Evolutionary conservation across 1,140 invertebrate species (phyloP), one percentile per base, ranked within the genome.

Genomic region (Dendroctonus ponderosae): DNA sequence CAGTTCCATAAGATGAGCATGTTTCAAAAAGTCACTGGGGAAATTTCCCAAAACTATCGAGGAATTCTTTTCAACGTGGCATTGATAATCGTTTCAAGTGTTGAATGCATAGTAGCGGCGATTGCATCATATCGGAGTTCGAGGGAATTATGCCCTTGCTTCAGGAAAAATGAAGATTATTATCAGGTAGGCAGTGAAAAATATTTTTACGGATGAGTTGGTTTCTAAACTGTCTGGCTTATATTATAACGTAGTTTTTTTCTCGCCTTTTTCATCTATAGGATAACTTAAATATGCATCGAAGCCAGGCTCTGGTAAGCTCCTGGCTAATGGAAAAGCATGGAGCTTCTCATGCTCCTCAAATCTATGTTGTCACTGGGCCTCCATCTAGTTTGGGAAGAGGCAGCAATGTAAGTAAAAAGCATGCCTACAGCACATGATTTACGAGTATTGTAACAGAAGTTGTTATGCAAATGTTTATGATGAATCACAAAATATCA

Each of bases 311-410:
- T 65, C 71, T 85, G 51, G 82, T 85, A 61, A 80, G 76, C 59
- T 81, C 79, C 15, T 85, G 84, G 84, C 73, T 85, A 60, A 66
- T 66, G 65, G 84, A 83, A 5, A 81, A 80, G 40, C 82, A 84
- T 65, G 73, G 69, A 7, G 26, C 14, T 12, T 65, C 67, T 49
- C 43, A 58, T 12, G 50, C 73, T 40, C 71, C 73, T 8, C 73
- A 74, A 48, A 70, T 76, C 14, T 77, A 76, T 52, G 72, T 76
- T 4, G 75, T 78, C 0, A 61, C 72, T n/a, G 70, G 67, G 5
- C 72, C 75, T 0, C 41, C 71, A 0, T 74, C 76, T 0, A 74
- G 56, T 51, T 60, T 75, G 38, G 72, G 74, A 63, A 71, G 70
- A 66, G 68, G 70, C 37, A 76, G 70, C 56, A 78, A 77, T 71